phyloP scores from a whole-genome alignment of 2,888 invertebrate genomes.

The Tryphoninae sp. region DNA sequence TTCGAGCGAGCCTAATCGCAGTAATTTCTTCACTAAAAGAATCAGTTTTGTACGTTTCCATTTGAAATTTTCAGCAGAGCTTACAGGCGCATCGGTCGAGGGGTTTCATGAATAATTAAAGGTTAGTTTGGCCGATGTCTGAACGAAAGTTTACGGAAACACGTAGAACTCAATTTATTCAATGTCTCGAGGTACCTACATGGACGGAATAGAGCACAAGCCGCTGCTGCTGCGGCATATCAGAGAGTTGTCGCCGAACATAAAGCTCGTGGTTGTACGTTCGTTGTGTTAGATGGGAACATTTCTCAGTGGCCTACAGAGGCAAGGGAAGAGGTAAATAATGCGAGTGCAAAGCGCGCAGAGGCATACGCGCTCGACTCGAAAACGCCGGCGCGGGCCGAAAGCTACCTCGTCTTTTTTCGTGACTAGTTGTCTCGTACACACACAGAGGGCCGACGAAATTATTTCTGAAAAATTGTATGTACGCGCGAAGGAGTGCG shows the following conservation, averaged over 20 bases:
- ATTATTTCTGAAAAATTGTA: not conserved
- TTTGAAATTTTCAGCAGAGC: not conserved
- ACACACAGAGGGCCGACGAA: constrained; percentile 8
- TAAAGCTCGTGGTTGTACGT: not conserved
- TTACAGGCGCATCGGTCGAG: no score
- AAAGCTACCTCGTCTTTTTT: constrained; percentile 51
- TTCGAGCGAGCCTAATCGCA: no score
- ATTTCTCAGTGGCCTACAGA: not conserved
- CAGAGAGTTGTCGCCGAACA: constrained; percentile 3
- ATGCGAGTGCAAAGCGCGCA: not conserved
- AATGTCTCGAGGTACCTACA: not conserved
- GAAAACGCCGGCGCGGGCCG: constrained; percentile 49
- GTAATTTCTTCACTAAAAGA: no score
- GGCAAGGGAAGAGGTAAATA: not conserved
- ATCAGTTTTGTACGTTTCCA: not conserved
- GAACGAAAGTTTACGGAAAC: not conserved
- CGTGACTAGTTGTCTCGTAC: constrained; percentile 29
- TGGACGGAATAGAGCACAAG: constrained; percentile 25
- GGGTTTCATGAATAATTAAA: not conserved
- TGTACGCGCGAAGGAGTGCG: not conserved
- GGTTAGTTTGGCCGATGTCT: not conserved
- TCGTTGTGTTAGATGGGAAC: not conserved
- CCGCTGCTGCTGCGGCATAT: constrained; percentile 38
- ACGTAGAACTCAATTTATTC: not conserved
- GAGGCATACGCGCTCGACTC: constrained; percentile 10